These are phyloP conservation scores for Apteryx mantelli DNA, from an alignment of 2,113 vertebrate genomes.

Conservation along the genomic window DNA sequence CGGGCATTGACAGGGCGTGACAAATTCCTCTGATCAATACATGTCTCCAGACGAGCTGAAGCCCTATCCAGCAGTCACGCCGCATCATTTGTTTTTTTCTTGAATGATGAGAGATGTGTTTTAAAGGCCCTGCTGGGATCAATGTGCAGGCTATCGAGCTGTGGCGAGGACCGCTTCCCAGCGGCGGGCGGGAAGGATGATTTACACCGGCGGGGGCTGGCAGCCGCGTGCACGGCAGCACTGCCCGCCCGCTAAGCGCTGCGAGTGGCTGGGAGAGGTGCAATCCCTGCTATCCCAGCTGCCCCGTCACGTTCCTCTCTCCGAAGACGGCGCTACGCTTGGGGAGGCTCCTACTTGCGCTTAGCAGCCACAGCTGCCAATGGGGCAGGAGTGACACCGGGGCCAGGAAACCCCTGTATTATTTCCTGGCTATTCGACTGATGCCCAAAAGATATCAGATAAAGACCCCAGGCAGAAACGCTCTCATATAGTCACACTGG, in stretches of 20 bases:
- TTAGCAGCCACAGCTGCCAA: too few relatives aligned
- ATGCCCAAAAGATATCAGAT: background rate
- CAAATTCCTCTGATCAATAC: background rate
- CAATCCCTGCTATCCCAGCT: background rate
- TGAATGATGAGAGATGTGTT: fast-evolving
- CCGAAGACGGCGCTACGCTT: fast-evolving
- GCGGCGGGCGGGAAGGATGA: fast-evolving
- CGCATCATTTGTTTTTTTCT: background rate
- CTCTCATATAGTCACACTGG: background rate
- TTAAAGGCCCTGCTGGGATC: fast-evolving
- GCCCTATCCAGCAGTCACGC: background rate
- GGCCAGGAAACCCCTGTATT: too few relatives aligned
- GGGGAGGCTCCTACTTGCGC: background rate
- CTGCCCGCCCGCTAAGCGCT: too few relatives aligned
- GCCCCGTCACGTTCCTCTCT: background rate
- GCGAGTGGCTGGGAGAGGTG: too few relatives aligned
- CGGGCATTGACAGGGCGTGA: fast-evolving
- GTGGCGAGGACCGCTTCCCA: fast-evolving
- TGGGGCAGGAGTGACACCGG: too few relatives aligned
- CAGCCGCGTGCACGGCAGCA: background rate
- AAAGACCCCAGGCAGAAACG: fast-evolving
- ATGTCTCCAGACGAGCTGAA: fast-evolving
- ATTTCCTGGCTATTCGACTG: too few relatives aligned
- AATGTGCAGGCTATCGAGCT: fast-evolving
- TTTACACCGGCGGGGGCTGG: fast-evolving